phyloP scores from a whole-genome alignment of 2,888 invertebrate genomes.

The Tiliacea citrago region DNA sequence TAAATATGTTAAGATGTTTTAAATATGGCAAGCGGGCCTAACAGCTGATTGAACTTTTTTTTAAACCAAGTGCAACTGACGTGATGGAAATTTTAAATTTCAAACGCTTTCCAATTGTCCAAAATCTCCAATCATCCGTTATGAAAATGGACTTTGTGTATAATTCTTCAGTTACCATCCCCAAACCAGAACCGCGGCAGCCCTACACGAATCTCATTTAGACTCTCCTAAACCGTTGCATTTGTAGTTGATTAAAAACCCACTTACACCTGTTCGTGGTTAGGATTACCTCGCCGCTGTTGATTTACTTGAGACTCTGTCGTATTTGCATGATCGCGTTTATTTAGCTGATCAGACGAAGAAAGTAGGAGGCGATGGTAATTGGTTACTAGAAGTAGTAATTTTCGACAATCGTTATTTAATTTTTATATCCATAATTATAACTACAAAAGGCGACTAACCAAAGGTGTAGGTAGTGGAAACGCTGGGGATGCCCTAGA shows the following conservation, averaged over 20 bases:
- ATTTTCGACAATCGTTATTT: not conserved
- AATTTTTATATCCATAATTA: not conserved
- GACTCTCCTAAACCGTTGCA: slow-evolving; percentile 66
- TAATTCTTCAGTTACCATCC: not conserved
- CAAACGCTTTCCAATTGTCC: not conserved
- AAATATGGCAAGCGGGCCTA: not conserved
- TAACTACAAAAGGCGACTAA: too few species aligned
- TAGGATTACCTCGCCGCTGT: slow-evolving; percentile 58
- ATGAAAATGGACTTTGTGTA: not conserved
- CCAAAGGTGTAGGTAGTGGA: too few species aligned
- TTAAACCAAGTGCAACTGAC: not conserved
- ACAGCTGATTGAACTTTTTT: not conserved
- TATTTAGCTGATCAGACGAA: slow-evolving; percentile 45
- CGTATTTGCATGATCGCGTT: slow-evolving; percentile 54
- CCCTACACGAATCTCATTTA: slow-evolving; percentile 66
- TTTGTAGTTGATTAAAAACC: slow-evolving; percentile 74
- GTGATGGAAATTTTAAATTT: not conserved
- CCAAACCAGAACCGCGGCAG: slow-evolving; percentile 9
- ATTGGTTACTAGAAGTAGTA: not conserved
- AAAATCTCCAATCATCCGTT: not conserved
- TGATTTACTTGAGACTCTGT: slow-evolving; percentile 49
- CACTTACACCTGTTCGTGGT: slow-evolving; percentile 65
- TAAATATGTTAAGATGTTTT: too few species aligned
- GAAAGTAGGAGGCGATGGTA: slow-evolving; percentile 7
- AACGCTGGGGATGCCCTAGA: too few species aligned